phyloP scores from a whole-genome alignment of 64 coral and sea anemone species.

The Pocillopora damicornis region DNA sequence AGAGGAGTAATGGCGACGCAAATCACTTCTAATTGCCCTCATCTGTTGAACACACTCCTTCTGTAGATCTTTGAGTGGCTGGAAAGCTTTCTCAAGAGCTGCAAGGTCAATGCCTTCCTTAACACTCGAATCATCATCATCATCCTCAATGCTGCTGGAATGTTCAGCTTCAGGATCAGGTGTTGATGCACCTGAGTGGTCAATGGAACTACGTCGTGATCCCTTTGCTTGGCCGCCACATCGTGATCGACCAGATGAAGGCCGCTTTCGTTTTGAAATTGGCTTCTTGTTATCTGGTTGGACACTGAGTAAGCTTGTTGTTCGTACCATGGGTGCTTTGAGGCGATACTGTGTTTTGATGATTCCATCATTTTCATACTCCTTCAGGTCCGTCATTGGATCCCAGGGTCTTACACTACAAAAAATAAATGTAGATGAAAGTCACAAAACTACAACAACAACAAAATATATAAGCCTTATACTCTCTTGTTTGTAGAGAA shows the following conservation, averaged over 20 bases:
- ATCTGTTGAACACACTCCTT: slow-evolving; percentile 89
- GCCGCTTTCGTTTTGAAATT: slow-evolving; percentile 56
- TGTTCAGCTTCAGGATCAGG: slow-evolving; percentile 80
- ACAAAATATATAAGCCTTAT: no score
- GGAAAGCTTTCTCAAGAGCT: slow-evolving; percentile 70
- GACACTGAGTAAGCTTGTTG: slow-evolving; percentile 76
- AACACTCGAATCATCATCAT: slow-evolving; percentile 90
- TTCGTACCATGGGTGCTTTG: slow-evolving; percentile 84
- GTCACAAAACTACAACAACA: neutral
- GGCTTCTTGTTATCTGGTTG: slow-evolving; percentile 62
- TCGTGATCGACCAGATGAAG: slow-evolving; percentile 60
- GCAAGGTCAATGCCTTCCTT: slow-evolving; percentile 65
- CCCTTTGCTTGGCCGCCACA: slow-evolving; percentile 23
- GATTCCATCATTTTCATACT: slow-evolving; percentile 77
- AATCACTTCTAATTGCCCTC: slow-evolving; percentile 84
- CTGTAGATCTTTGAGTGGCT: slow-evolving; percentile 85
- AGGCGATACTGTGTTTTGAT: slow-evolving; percentile 82
- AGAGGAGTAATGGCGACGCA: slow-evolving; percentile 74
- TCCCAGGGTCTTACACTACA: slow-evolving; percentile 89
- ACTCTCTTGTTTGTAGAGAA: no score
- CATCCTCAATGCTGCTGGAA: slow-evolving; percentile 83
- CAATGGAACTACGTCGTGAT: slow-evolving; percentile 46
- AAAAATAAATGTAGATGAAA: neutral
- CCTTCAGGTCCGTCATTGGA: slow-evolving; percentile 84
- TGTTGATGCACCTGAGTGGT: slow-evolving; percentile 69